Conservation (phyloP, 2,797 vertebrate species). For the Myotis daubentonii region DNA sequence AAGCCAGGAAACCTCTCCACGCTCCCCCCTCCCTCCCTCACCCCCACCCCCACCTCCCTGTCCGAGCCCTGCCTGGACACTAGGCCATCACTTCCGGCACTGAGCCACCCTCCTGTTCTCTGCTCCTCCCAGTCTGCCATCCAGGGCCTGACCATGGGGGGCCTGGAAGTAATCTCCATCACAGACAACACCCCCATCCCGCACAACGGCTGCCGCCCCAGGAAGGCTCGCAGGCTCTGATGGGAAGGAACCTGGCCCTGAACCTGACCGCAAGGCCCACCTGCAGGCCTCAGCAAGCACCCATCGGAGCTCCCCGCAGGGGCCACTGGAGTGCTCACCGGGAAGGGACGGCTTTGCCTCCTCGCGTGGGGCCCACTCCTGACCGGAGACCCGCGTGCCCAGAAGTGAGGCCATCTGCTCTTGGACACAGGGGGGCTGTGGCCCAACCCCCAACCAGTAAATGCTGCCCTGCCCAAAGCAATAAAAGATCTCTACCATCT, state of each 20-base stretch:
- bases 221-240: constrained; percentile 91
- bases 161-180: constrained; percentile 95
- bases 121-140: constrained; percentile 90
- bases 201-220: constrained; percentile 97
- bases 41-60: accelerated
- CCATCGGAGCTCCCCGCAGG: background rate
- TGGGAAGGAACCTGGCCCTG: background rate
- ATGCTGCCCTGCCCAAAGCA: background rate
- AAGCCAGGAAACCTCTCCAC: background rate
- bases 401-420: background rate
- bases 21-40: background rate
- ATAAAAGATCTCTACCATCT: constrained; percentile 43
- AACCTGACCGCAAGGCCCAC: background rate
- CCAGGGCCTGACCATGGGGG: constrained; percentile 95
- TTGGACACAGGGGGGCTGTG: background rate
- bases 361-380: background rate
- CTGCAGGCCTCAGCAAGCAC: background rate
- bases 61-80: background rate
- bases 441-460: background rate
- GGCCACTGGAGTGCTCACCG: background rate
- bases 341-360: background rate
- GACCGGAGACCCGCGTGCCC: accelerated
- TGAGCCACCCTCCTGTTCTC: background rate
- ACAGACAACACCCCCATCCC: constrained; percentile 96
- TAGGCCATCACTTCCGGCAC: background rate